phyloP scores from a whole-genome alignment of 2,888 invertebrate genomes.

The Helleia helle region DNA sequence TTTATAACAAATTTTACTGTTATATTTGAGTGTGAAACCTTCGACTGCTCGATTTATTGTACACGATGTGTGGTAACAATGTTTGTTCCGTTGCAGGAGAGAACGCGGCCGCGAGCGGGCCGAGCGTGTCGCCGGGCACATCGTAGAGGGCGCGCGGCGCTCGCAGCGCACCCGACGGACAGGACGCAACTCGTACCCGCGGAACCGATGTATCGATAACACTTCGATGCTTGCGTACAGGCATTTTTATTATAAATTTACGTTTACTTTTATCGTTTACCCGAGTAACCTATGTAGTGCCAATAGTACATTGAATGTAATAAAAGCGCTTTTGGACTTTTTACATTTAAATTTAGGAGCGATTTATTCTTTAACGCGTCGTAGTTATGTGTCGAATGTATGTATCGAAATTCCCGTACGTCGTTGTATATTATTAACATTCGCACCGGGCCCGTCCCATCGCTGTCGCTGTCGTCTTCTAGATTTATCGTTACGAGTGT shows the following conservation, averaged over 20 bases:
- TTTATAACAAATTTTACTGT: no score
- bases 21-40: no score
- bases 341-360: constrained; percentile 1
- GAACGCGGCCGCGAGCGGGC: constrained; percentile 35
- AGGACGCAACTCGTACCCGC: neutral
- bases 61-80: no score
- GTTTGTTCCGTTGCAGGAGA: constrained; percentile 31
- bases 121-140: constrained; percentile 38
- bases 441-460: neutral
- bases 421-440: neutral
- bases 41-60: no score
- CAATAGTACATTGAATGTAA: constrained; percentile 6
- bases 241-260: constrained; percentile 8
- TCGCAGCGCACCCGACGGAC: neutral
- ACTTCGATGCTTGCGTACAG: constrained; percentile 3
- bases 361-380: constrained; percentile 6
- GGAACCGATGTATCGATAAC: neutral
- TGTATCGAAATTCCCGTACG: constrained; percentile 2
- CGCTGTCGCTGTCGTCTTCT: neutral
- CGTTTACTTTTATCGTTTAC: constrained; percentile 5
- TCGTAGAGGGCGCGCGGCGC: constrained; percentile 33
- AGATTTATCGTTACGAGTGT: constrained; percentile 1
- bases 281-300: constrained; percentile 7
- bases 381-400: constrained; percentile 4
- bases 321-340: constrained; percentile 3